Evolutionary conservation across 37 sponge, comb jelly and placozoan genomes (phyloP), one percentile per base, ranked within the genome.

Genomic region (Agelas oroides): DNA sequence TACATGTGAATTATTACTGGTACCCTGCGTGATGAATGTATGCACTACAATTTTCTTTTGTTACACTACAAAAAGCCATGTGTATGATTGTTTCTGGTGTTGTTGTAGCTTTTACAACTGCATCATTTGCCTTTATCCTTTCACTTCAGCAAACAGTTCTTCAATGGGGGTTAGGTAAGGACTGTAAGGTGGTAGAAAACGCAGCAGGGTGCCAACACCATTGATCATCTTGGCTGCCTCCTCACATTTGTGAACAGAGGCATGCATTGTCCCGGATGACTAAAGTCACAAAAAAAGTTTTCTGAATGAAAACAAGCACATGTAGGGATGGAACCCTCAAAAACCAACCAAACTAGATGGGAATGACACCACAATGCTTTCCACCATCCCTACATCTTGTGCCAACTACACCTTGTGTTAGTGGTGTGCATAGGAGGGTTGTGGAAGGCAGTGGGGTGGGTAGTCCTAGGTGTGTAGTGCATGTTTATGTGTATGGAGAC

Each of bases 161-260:
- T 69, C 37, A 21, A 69, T 25, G 5, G 70, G 70, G 34, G 21
- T 69, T 69, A 35, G 8, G 27, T 69, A 12, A 8, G 70, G 70
- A 69, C 30, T 30, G 27, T 69, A 69, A 32, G 70, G 70, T 20
- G 70, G 35, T 37, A 69, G 12, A 32, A 69, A 69, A n/a, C 27
- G 23, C 5, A 69, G 30, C 27, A 69, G 35, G 23, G 38, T 34
- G 5, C 70, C 70, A 69, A 69, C 70, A 69, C 38, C 12, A 37
- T 5, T 69, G 70, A 69, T 32, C 35, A 69, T 32, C 21, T 69
- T 5, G 5, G 14, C 5, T 69, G 5, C 35, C 3, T 69, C 31
- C 38, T 46, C 46, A 46, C 46, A 12, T 46, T 46, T 46, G 46
- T 69, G 70, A 14, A 69, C 35, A 33, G 34, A 35, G 12, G 34